Evolutionary conservation across 2,888 invertebrate species (phyloP), one percentile per base, ranked within the genome.

Genomic region (Lasioglossum villosulum): DNA sequence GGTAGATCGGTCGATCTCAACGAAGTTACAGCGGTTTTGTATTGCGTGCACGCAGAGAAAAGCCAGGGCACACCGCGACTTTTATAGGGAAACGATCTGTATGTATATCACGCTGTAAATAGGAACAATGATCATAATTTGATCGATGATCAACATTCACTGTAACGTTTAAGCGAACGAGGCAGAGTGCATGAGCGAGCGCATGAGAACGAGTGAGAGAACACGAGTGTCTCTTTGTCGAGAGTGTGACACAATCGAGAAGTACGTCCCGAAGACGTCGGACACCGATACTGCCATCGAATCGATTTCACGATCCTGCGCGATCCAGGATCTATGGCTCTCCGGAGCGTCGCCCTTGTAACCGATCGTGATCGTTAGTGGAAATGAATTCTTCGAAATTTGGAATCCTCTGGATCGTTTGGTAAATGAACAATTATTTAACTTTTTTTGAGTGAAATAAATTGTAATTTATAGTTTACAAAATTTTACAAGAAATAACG

Each of bases 101-200:
- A 91, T 90, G 87, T 90, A 90, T 88, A 90, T 90, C 88, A 83
- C 75, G 77, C 79, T 90, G 90, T 90, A 90, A 82, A 90, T 90
- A 90, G 76, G 56, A 76, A 74, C 56, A 66, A 74, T 89, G 30
- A 83, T 88, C 88, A 89, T n/a, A n/a, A n/a, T n/a, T n/a, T n/a
- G n/a, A n/a, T n/a, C n/a, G n/a, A n/a, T n/a, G n/a, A n/a, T n/a
- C n/a, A n/a, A n/a, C n/a, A n/a, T 88, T 86, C 88, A 90, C 85
- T 80, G 78, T 86, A 90, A 77, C 30, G 78, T 84, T 63, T 84
- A 86, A 86, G 86, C 66, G 34, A 80, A 80, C 70, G 34, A 74
- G 42, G 52, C 16, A 23, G 66, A 78, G 37, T 59, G 75, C 14
- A 48, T 71, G 68, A 75, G 6, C 59, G 75, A 63, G 63, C 16